These are phyloP conservation scores for Bagarius yarrelli DNA, from an alignment of 2,113 vertebrate species.

Conservation along the genomic window DNA sequence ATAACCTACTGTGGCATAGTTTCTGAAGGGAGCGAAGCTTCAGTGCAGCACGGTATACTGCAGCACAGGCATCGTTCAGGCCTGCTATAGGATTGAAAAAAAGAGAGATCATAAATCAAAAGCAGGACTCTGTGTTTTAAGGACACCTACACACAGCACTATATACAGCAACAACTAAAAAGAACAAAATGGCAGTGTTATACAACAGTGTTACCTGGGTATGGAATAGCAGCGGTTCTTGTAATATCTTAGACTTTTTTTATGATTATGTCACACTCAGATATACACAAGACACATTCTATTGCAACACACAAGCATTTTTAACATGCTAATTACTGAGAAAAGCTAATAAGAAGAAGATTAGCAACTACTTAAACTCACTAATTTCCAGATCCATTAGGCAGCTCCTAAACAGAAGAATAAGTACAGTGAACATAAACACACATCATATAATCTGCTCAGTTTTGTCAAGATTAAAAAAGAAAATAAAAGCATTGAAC, in stretches of 20 bases:
- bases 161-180: slow-evolving; percentile 1
- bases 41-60: slow-evolving; percentile 76
- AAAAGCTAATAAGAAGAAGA: background rate
- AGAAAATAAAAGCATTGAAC: background rate
- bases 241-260: background rate
- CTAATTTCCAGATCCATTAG: slow-evolving; percentile 63
- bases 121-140: background rate
- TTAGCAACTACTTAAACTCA: slow-evolving; percentile 31
- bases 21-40: slow-evolving; percentile 79
- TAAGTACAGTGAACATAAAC: background rate
- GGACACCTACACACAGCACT: slow-evolving; percentile 11
- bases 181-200: background rate
- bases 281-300: slow-evolving; percentile 1
- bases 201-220: background rate
- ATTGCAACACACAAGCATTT: background rate
- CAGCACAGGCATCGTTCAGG: slow-evolving; percentile 66
- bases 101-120: background rate
- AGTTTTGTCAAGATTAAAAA: background rate
- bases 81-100: slow-evolving; percentile 62
- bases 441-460: background rate
- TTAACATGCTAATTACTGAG: background rate
- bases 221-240: background rate
- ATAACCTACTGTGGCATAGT: slow-evolving; percentile 74
- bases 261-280: slow-evolving; percentile 4
- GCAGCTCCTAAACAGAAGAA: slow-evolving; percentile 7